Evolutionary conservation across 1,140 invertebrate species (phyloP).

Genomic region (Caerostris darwini): DNA sequence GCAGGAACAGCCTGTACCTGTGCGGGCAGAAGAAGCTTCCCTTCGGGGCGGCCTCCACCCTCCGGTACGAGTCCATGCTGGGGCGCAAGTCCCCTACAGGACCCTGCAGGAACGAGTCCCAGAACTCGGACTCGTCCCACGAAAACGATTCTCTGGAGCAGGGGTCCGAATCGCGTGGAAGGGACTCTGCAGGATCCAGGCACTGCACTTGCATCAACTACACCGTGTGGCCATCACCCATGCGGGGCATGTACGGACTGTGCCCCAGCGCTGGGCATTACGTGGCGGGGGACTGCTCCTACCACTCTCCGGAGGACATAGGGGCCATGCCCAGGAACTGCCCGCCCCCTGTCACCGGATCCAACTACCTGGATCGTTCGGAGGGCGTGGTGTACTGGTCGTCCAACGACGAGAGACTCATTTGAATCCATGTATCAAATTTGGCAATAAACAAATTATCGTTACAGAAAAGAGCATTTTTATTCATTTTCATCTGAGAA

Average conservation of each 20-base stretch:
- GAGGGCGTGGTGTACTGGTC: constrained; percentile 74
- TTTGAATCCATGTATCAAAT: constrained; percentile 42
- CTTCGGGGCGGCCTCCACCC: constrained; percentile 79
- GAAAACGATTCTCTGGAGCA: constrained; percentile 72
- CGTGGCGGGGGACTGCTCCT: constrained; percentile 15
- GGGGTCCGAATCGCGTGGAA: neutral
- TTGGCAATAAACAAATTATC: constrained; percentile 1
- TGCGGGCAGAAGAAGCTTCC: constrained; percentile 77
- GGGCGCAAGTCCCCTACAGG: neutral
- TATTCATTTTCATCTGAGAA: too few species aligned
- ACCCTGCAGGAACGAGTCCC: neutral
- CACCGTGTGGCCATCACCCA: constrained; percentile 48
- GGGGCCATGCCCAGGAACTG: constrained; percentile 41
- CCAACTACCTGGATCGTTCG: constrained; percentile 72
- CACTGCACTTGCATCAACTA: constrained; percentile 71
- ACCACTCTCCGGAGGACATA: constrained; percentile 39
- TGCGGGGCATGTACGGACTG: neutral
- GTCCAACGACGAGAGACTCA: constrained; percentile 75
- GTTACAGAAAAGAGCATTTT: neutral
- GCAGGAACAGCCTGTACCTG: constrained; percentile 25
- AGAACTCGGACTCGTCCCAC: constrained; percentile 15
- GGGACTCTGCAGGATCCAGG: neutral
- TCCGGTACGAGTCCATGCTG: constrained; percentile 64
- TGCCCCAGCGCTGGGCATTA: constrained; percentile 46
- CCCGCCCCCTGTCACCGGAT: constrained; percentile 74